Evolutionary conservation across 64 coral and sea anemone species (phyloP), one percentile per base, ranked within the genome.

Genomic region (Anthopleura sola): DNA sequence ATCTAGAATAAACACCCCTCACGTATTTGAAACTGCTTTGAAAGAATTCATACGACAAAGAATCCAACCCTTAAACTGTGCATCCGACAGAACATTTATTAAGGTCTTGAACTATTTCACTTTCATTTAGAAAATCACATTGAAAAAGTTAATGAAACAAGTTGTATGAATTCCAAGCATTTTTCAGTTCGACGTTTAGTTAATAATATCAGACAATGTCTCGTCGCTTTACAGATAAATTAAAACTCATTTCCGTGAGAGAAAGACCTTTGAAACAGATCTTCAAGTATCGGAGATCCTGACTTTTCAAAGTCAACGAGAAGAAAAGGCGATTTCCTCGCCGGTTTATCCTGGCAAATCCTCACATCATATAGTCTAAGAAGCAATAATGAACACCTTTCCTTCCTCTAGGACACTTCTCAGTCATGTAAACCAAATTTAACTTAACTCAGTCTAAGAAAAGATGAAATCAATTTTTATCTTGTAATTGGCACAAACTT

Each of bases 211-310:
- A 38, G 76, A 79, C 76, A 79, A 20, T 48, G 76, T 79, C 76
- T 79, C 76, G 76, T 79, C 76, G 44, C 36, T 23, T 76, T 44
- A 10, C 1, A 38, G 76, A 79, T 79, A 79, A 79, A 79, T 44
- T 7, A 79, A 79, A 79, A 38, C 76, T 79, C 76, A 79, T 79
- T 79, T 79, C 76, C 76, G 36, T 44, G 20, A 79, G 33, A 40
- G 44, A 48, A 48, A 79, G 44, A 79, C 44, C 66, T 79, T 79
- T 77, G 75, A 77, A 77, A 77, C 37, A 77, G 75, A 77, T 77
- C 39, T 24, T 79, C 36, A 71, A 71, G 12, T 31, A 33, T 36
- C 66, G 28, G 26, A 29, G 26, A 71, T 31, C n/a, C 10, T 34
- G 7, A 23, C 62, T 71, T 71, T 71, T 34, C n/a, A 71, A 71